These are phyloP conservation scores for Gadopsis marmoratus DNA, from an alignment of 2,797 vertebrate species.

Conservation along the genomic window DNA sequence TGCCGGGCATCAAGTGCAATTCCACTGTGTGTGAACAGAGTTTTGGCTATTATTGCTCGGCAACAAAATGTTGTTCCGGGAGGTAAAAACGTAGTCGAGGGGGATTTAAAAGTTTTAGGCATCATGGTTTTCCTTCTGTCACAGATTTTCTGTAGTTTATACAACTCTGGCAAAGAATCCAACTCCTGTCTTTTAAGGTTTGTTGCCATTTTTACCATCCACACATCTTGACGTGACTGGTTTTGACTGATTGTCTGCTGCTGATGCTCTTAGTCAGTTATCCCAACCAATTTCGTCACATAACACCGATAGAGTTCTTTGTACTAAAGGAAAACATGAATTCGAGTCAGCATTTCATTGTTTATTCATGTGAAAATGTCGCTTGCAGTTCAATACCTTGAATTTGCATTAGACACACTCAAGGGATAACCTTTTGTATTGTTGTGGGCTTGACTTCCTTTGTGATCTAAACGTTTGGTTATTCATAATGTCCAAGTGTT, in stretches of 20 bases:
- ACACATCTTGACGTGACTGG: no score
- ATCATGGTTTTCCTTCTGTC: slow-evolving; percentile 8
- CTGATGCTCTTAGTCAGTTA: neutral
- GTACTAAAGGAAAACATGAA: neutral
- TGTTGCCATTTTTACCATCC: no score
- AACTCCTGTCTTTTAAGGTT: neutral
- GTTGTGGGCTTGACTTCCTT: neutral
- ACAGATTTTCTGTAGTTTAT: neutral
- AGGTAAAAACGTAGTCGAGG: slow-evolving; percentile 2
- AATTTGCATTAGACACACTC: no score
- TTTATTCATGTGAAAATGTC: no score
- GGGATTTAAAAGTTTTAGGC: slow-evolving; percentile 14
- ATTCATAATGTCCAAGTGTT: neutral
- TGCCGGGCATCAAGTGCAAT: slow-evolving; percentile 38
- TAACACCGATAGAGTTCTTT: neutral
- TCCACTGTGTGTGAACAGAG: slow-evolving; percentile 29
- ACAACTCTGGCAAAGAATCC: neutral
- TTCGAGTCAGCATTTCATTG: neutral
- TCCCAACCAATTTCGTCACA: neutral
- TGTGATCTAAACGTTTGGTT: neutral
- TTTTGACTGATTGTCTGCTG: neutral
- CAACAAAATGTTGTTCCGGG: slow-evolving; percentile 5
- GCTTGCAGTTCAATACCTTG: no score
- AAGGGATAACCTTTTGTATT: no score
- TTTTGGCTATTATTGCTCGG: neutral